Base-by-base conservation (phyloP, 1,140 invertebrate species). In the Pachyrhynchus sulphureomaculatus region DNA sequence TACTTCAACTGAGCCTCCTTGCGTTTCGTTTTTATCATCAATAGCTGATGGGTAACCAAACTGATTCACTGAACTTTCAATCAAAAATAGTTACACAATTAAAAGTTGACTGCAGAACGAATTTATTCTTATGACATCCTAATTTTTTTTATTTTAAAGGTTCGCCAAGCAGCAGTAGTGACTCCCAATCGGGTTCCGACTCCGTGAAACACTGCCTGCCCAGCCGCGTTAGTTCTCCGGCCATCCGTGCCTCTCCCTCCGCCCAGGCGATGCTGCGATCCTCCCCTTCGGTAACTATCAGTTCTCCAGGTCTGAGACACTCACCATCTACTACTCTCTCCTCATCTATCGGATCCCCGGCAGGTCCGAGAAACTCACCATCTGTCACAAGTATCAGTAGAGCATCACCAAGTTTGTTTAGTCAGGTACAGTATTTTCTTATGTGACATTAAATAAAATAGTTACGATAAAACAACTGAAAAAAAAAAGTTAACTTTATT, bases 161-260 rank as follows among this genome's bases (percentile, higher is more conserved):
- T 79, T 86, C 86, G 73, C 84, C 85, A 84, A 82, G 81, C 76
- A 87, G 84, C 78, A 87, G 76, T 83, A 85, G 79, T 75, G 83
- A 80, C 71, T 86, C 83, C 61, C 86, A 83, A 75, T 83, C 82
- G 66, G 82, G 81, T 37, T 82, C 85, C 60, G 86, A 88, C 64
- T 85, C 85, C 48, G 82, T 86, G 74, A 87, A 86, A 72, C 84
- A 85, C 72, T 77, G 78, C 65, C 69, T 77, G 64, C 66, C 70
- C 66, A 65, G 70, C 66, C 67, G 72, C 62, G 70, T 71, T 57
- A 68, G 65, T 66, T 70, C 76, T 52, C 72, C 75, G 47, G 68
- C 67, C 24, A 61, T 72, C 41, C 64, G 72, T 51, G 54, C 71
- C 56, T 55, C 68, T 53, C 57, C 66, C 37, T 66, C 69, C 60